phyloP scores from a whole-genome alignment of 2,888 invertebrate genomes.

The Erpobdella octoculata region DNA sequence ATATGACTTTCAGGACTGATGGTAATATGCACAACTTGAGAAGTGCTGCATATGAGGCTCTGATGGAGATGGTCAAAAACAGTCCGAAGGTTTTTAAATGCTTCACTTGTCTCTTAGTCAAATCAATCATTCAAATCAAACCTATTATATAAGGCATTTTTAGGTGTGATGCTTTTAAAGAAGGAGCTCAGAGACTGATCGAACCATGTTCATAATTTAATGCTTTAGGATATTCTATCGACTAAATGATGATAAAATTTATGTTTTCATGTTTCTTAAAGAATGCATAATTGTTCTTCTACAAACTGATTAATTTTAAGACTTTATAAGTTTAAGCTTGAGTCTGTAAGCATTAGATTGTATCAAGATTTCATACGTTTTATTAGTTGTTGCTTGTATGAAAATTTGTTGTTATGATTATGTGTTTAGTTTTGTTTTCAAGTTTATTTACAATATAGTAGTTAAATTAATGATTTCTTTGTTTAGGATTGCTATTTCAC shows the following conservation, averaged over 20 bases:
- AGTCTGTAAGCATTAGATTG: neutral
- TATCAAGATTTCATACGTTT: neutral
- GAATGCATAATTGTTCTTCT: no score
- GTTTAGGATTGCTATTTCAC: slow-evolving; percentile 79
- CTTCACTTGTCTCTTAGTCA: no score
- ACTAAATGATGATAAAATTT: no score
- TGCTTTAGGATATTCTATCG: no score
- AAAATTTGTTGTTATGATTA: neutral
- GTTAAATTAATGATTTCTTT: no score
- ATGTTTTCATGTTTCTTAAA: no score
- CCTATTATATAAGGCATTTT: no score
- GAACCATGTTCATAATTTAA: no score
- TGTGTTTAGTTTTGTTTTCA: neutral
- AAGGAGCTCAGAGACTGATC: no score
- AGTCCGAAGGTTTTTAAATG: slow-evolving; percentile 64
- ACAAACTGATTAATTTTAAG: no score
- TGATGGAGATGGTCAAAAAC: slow-evolving; percentile 99
- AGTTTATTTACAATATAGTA: neutral
- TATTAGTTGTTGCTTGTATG: neutral
- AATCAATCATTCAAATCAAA: neutral
- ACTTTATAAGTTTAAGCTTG: neutral
- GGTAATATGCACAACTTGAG: slow-evolving; percentile 79
- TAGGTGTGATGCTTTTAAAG: no score
- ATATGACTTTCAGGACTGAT: slow-evolving; percentile 72
- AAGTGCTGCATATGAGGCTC: slow-evolving; percentile 93